A percentile compares a stretch with the other conserved stretches of the same genome.
Conservation (phyloP, 2,797 vertebrate genomes). For the Scomberomorus guttatus region DNA sequence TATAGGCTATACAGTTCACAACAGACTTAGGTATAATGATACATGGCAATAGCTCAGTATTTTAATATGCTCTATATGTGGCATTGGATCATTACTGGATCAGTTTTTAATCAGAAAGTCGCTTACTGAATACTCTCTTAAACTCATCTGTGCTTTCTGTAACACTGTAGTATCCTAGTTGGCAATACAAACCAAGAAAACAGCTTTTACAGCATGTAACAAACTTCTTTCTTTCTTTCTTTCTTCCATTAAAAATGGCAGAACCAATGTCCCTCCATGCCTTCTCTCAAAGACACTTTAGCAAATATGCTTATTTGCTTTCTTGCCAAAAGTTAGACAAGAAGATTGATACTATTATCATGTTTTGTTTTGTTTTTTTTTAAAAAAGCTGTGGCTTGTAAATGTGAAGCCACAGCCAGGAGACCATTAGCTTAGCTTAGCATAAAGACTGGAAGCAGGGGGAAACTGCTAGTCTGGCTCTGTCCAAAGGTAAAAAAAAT, state of each 20-base stretch:
- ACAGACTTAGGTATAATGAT: background rate
- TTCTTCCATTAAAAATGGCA: background rate
- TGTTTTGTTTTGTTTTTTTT: no score
- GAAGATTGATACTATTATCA: no score
- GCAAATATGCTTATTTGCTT: no score
- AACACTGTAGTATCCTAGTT: background rate
- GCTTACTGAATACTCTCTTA: background rate
- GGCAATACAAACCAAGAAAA: background rate
- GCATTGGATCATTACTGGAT: background rate
- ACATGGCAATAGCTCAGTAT: slow-evolving; percentile 20
- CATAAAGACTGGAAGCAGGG: background rate
- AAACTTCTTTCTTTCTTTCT: no score
- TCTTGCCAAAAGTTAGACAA: no score
- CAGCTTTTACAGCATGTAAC: background rate
- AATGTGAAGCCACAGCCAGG: background rate
- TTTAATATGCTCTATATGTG: slow-evolving; percentile 13
- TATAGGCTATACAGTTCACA: background rate
- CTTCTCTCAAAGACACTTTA: background rate
- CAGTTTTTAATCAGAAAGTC: background rate
- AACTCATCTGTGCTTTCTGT: background rate
- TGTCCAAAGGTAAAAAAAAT: background rate
- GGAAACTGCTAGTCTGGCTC: no score
- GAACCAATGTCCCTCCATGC: background rate
- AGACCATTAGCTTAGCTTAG: slow-evolving; percentile 2
- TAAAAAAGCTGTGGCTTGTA: no score